phyloP scores from a whole-genome alignment of 2,888 invertebrate genomes.

The Xanthia icteritia region DNA sequence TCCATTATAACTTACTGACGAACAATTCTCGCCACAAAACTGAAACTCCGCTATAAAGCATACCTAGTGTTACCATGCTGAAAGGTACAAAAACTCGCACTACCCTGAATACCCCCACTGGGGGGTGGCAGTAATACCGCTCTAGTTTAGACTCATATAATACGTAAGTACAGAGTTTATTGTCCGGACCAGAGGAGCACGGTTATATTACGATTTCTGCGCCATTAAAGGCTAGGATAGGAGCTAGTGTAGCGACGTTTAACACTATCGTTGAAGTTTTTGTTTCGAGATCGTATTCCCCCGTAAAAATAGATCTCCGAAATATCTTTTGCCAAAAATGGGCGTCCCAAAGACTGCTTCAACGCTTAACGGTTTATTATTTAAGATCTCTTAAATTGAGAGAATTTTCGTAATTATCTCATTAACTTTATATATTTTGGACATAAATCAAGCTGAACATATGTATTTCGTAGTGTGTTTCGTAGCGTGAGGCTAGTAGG shows the following conservation, averaged over 20 bases:
- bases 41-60: slow-evolving; percentile 49
- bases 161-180: slow-evolving; percentile 67
- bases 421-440: not conserved
- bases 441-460: not conserved
- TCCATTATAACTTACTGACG: slow-evolving; percentile 31
- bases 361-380: not conserved
- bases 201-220: slow-evolving; percentile 69
- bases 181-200: slow-evolving; percentile 69
- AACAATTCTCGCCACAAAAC: slow-evolving; percentile 36
- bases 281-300: not conserved
- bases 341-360: not conserved
- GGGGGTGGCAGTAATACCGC: slow-evolving; percentile 41
- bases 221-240: slow-evolving; percentile 66
- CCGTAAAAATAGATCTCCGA: not conserved
- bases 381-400: not conserved
- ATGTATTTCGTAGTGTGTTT: not conserved
- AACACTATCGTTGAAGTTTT: not conserved
- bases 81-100: slow-evolving; percentile 62
- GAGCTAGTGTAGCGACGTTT: slow-evolving; percentile 47
- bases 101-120: slow-evolving; percentile 28
- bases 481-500: not conserved
- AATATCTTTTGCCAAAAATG: not conserved
- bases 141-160: slow-evolving; percentile 57
- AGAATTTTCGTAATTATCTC: not conserved
- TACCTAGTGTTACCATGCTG: slow-evolving; percentile 48